phyloP scores from a whole-genome alignment of 2,888 invertebrate genomes.

The Agriopis leucophaearia region DNA sequence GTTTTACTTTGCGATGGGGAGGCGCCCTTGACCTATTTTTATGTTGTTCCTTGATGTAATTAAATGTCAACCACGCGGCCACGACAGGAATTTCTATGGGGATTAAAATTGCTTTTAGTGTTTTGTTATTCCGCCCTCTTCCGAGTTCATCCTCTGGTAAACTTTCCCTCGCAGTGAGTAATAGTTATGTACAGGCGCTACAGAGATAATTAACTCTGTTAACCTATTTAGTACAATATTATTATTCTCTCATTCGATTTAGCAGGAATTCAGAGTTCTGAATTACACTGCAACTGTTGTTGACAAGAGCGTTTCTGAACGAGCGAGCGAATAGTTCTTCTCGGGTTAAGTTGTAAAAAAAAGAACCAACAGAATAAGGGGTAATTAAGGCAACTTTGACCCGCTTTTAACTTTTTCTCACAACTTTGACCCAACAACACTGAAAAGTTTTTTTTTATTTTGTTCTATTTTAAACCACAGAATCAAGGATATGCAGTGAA shows the following conservation, averaged over 20 bases:
- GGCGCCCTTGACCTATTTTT: slow-evolving; percentile 49
- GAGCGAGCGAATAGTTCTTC: neutral
- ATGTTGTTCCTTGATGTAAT: slow-evolving; percentile 47
- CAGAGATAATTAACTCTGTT: slow-evolving; percentile 19
- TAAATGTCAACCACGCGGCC: slow-evolving; percentile 46
- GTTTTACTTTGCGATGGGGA: slow-evolving; percentile 46
- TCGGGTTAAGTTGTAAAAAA: neutral
- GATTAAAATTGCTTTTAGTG: slow-evolving; percentile 40
- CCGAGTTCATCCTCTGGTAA: slow-evolving; percentile 2
- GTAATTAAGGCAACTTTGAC: no score
- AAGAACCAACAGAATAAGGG: no score
- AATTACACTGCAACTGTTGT: neutral
- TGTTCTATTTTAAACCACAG: no score
- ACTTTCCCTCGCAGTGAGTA: slow-evolving; percentile 8
- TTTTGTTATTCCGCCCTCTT: slow-evolving; percentile 26
- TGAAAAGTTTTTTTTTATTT: no score
- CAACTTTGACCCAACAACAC: no score
- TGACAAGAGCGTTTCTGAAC: neutral
- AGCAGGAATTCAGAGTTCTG: neutral
- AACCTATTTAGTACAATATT: neutral
- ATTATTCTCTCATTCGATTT: neutral
- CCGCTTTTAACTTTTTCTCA: no score
- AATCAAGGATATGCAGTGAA: no score
- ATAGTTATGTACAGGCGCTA: slow-evolving; percentile 4
- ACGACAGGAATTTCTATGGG: slow-evolving; percentile 39